These are phyloP conservation scores for Henricia sp. DNA, from an alignment of 53 echinoderm and acorn worm genomes.

Conservation along the genomic window DNA sequence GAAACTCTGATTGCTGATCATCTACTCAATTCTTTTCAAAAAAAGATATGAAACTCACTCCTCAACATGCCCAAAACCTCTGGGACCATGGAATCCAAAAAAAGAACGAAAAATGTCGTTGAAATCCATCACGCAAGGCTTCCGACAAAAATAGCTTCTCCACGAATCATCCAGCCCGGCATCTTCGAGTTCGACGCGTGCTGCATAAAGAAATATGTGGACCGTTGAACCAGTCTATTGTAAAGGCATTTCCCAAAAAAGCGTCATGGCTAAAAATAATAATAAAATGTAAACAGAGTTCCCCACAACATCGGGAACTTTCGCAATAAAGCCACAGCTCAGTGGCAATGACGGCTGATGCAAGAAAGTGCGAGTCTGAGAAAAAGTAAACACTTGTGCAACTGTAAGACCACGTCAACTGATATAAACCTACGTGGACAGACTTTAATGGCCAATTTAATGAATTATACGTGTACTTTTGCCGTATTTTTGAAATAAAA, in stretches of 20 bases:
- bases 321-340: neutral
- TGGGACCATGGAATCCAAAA: slow-evolving; percentile 42
- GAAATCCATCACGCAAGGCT: slow-evolving; percentile 40
- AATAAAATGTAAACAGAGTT: slow-evolving; percentile 6
- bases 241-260: slow-evolving; percentile 10
- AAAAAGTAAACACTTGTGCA: neutral
- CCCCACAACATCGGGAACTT: neutral
- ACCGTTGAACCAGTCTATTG: slow-evolving; percentile 12
- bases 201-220: too few relatives aligned
- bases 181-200: too few relatives aligned
- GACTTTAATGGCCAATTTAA: slow-evolving; percentile 2
- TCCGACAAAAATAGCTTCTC: neutral
- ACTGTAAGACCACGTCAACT: slow-evolving; percentile 15
- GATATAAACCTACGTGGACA: neutral
- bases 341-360: slow-evolving; percentile 19
- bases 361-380: slow-evolving; percentile 17
- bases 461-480: slow-evolving; percentile 15
- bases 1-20: too few relatives aligned
- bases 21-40: too few relatives aligned
- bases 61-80: neutral
- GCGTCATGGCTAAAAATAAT: slow-evolving; percentile 43
- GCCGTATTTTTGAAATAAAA: neutral
- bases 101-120: slow-evolving; percentile 61
- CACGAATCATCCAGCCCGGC: too few relatives aligned
- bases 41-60: slow-evolving; percentile 61